phyloP scores from a whole-genome alignment of 2,888 invertebrate species.

The Heliconius erato region DNA sequence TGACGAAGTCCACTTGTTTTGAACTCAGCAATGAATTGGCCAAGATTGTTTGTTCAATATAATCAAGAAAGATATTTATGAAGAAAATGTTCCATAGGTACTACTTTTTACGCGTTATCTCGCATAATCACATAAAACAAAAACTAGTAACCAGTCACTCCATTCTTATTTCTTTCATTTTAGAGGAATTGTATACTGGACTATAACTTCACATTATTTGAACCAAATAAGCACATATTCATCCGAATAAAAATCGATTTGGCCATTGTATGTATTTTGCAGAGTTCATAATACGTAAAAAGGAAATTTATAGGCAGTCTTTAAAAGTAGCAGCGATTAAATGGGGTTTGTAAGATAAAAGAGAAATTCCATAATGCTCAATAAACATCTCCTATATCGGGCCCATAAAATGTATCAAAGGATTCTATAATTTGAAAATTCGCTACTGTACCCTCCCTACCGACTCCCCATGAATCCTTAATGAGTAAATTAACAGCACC shows the following conservation, averaged over 20 bases:
- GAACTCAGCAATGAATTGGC: neutral
- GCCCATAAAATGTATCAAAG: constrained; percentile 59
- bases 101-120: neutral
- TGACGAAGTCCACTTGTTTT: neutral
- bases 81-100: neutral
- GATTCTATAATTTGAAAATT: constrained; percentile 59
- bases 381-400: constrained; percentile 51
- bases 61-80: neutral
- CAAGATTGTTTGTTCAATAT: constrained; percentile 8
- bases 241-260: neutral
- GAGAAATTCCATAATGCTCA: constrained; percentile 35
- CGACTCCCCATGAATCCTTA: constrained; percentile 81
- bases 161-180: neutral
- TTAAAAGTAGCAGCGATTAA: constrained; percentile 13
- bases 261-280: neutral
- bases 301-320: neutral
- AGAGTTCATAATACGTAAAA: neutral
- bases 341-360: constrained; percentile 14
- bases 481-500: constrained; percentile 85
- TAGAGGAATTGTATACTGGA: neutral
- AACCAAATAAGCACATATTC: neutral
- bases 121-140: neutral
- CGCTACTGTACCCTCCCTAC: constrained; percentile 56
- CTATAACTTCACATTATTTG: too few relatives aligned
- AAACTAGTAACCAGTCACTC: neutral